Conservation (phyloP, 2,797 vertebrate genomes). For the Cyprinella venusta region DNA sequence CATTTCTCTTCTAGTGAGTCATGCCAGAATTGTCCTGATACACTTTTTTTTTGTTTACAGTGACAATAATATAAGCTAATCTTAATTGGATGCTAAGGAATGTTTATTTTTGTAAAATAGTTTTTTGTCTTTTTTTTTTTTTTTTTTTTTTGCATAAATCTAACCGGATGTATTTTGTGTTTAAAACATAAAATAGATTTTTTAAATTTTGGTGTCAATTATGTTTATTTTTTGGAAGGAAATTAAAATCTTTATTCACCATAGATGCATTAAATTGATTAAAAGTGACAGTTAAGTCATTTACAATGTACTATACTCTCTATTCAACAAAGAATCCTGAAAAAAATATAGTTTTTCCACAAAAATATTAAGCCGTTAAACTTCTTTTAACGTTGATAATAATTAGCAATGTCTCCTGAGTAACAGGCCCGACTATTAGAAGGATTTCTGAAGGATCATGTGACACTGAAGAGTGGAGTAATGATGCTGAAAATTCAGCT, state of each 20-base stretch:
- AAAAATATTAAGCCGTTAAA: background rate
- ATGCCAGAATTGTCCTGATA: background rate
- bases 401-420: background rate
- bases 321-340: background rate
- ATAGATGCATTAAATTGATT: too few relatives aligned
- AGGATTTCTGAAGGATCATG: background rate
- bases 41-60: background rate
- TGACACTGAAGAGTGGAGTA: background rate
- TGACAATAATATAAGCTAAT: background rate
- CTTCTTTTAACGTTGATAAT: background rate
- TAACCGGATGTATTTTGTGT: background rate
- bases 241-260: too few relatives aligned
- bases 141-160: background rate
- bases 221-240: background rate
- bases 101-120: background rate
- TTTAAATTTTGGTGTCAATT: background rate
- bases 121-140: background rate
- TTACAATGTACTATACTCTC: background rate
- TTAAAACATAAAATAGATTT: background rate
- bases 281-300: too few relatives aligned
- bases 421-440: background rate
- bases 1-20: background rate
- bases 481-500: background rate
- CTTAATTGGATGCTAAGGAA: background rate
- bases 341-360: background rate